Evolutionary conservation across 2,888 invertebrate species (phyloP).

Genomic region (Lepidocyrtinus sp.): DNA sequence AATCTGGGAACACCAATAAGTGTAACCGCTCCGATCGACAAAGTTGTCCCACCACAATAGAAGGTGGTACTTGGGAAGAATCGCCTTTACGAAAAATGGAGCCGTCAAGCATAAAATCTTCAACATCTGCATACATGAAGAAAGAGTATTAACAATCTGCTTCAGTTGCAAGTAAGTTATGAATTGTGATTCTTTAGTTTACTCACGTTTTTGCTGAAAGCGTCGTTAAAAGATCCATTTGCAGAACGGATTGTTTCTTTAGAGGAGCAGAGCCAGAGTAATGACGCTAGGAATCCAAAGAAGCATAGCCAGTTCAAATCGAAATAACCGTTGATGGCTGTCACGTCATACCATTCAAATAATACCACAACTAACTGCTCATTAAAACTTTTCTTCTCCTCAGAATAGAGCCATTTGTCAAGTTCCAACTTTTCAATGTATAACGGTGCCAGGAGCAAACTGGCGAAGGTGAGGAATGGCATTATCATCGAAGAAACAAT

Average conservation of each 20-base stretch:
- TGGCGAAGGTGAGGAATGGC: conserved; percentile 46
- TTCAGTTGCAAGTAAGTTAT: too few relatives aligned
- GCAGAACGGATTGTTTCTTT: conserved; percentile 25
- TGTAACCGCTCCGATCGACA: conserved; percentile 44
- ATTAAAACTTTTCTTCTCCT: conserved; percentile 44
- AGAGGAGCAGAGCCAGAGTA: conserved; percentile 44
- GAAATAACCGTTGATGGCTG: conserved; percentile 48
- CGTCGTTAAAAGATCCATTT: conserved; percentile 28
- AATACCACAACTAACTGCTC: conserved; percentile 51
- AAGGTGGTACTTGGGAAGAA: conserved; percentile 29
- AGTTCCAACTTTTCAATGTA: conserved; percentile 45
- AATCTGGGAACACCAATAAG: conserved; percentile 41
- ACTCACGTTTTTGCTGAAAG: conserved; percentile 38
- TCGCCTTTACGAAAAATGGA: conserved; percentile 37
- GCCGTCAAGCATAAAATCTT: conserved; percentile 44
- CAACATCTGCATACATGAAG: conserved; percentile 47
- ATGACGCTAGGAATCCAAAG: conserved; percentile 43
- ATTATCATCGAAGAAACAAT: conserved; percentile 43
- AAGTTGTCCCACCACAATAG: conserved; percentile 28
- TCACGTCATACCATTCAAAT: conserved; percentile 48
- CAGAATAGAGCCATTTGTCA: conserved; percentile 46
- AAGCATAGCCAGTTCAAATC: conserved; percentile 48
- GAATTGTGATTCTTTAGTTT: too few relatives aligned
- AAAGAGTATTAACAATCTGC: too few relatives aligned
- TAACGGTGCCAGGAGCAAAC: conserved; percentile 36